Base-by-base conservation (phyloP, 2,797 vertebrate genomes). In the Hipposideros larvatus region DNA sequence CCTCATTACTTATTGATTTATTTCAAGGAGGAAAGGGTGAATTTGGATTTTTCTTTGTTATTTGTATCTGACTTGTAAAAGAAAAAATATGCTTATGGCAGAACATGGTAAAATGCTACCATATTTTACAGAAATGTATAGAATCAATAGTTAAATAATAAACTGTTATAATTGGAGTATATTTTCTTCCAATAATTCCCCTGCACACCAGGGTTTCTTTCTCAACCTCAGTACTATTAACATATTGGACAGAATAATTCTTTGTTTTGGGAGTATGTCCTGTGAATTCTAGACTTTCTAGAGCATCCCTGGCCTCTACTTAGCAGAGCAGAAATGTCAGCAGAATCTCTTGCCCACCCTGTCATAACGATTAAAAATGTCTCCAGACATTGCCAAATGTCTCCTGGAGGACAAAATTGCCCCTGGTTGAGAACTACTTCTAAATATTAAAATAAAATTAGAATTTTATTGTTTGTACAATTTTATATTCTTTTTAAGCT, bases 1-100 rank as follows among this genome's bases (percentile, higher is more conserved):
- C 46, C 43, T 70, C 63, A 91, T 85, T 95, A 96, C 71, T 87
- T 78, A 90, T 51, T 91, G 57, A 90, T 37, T 80, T 83, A 15
- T 65, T 94, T 93, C 43, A n/a, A 85, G 95, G 57, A 74, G 2
- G 77, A 90, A 65, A 73, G 22, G 63, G 26, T 28, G 77, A 84
- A 80, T 37, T 46, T 43, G 10, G 3, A 80, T 86, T 95, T 95
- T 94, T 91, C 24, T 71, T 31, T 61, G 16, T 55, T 80, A 68
- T 85, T 93, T 90, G 94, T 83, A 73, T 79, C 34, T 31, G 14
- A 57, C 37, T 74, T 66, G 61, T 61, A 75, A 80, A 87, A 78
- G 14, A 85, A 94, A 37, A 85, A n/a, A 46, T 43, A 80, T 43
- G 28, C 21, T 74, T 22, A 46, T 70, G 63, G 8, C 34, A 68